A percentile compares a stretch with the other conserved stretches of the same genome.
phyloP scores from a whole-genome alignment of 1,140 invertebrate species.

The Bacillus rossius region DNA sequence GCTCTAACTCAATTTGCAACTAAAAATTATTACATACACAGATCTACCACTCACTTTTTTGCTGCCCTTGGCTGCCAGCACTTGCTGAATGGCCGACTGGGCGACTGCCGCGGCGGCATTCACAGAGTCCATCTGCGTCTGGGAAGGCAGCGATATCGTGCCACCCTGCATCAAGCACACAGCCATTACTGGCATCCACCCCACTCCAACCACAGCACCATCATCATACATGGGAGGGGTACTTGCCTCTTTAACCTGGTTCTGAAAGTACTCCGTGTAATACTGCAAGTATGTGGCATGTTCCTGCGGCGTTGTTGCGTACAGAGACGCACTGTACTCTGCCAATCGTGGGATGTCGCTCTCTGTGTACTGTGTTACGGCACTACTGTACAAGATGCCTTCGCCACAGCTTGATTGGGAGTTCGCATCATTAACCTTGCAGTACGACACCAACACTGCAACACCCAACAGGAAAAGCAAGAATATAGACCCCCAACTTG shows the following conservation, averaged over 20 bases:
- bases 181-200: background rate
- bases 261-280: slow-evolving; percentile 76
- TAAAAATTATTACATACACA: too few relatives aligned
- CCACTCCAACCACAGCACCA: too few relatives aligned
- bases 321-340: slow-evolving; percentile 71
- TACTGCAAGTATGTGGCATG: slow-evolving; percentile 68
- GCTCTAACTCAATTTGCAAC: too few relatives aligned
- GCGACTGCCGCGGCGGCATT: slow-evolving; percentile 53
- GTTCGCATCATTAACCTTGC: slow-evolving; percentile 45
- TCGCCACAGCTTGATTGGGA: slow-evolving; percentile 41
- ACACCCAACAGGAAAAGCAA: too few relatives aligned
- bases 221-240: too few relatives aligned
- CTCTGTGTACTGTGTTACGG: slow-evolving; percentile 46
- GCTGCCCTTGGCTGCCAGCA: slow-evolving; percentile 33
- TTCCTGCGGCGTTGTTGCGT: slow-evolving; percentile 67
- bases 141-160: slow-evolving; percentile 30
- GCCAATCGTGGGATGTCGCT: slow-evolving; percentile 68
- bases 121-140: slow-evolving; percentile 40
- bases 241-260: slow-evolving; percentile 50
- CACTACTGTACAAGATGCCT: slow-evolving; percentile 7
- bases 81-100: slow-evolving; percentile 49
- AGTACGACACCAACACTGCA: slow-evolving; percentile 50
- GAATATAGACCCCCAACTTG: too few relatives aligned
- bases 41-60: slow-evolving; percentile 17
- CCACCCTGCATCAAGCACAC: slow-evolving; percentile 43